phyloP scores from a whole-genome alignment of 1,140 invertebrate species.

The Tetraneura akinire region DNA sequence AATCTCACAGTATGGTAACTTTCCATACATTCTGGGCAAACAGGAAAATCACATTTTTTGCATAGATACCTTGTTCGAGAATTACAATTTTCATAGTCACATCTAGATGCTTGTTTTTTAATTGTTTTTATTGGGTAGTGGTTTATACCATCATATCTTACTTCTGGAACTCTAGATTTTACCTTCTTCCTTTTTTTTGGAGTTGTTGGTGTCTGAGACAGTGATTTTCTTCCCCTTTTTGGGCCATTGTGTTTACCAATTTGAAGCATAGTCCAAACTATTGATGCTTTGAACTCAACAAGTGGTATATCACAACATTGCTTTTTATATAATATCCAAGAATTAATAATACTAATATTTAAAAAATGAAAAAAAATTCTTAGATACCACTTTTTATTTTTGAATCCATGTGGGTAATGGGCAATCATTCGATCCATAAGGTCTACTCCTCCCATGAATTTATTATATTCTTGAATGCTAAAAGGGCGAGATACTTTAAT shows the following conservation, averaged over 20 bases:
- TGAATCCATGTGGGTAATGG: slow-evolving; percentile 54
- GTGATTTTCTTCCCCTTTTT: slow-evolving; percentile 8
- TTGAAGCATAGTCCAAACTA: slow-evolving; percentile 1
- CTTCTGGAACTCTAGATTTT: neutral
- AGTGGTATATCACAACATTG: slow-evolving; percentile 40
- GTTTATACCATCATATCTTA: neutral
- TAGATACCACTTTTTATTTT: slow-evolving; percentile 55
- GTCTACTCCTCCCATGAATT: slow-evolving; percentile 57
- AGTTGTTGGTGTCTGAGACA: neutral
- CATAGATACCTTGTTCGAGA: neutral
- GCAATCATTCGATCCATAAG: slow-evolving; percentile 55
- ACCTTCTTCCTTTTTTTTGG: neutral
- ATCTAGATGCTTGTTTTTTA: neutral
- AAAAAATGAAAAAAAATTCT: slow-evolving; percentile 56
- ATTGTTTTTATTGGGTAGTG: neutral
- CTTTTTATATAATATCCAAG: slow-evolving; percentile 54
- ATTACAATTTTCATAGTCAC: neutral
- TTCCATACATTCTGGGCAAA: neutral
- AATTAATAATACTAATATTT: slow-evolving; percentile 55
- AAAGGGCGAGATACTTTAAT: slow-evolving; percentile 53
- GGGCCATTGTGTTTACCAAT: neutral
- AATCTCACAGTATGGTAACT: neutral
- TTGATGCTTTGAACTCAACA: neutral
- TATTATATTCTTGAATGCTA: slow-evolving; percentile 56
- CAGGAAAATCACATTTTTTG: neutral